A percentile compares a stretch with the other conserved stretches of the same genome.
These are phyloP conservation scores for Erinaceus europaeus DNA, from an alignment of 2,113 vertebrate genomes.

Conservation along the genomic window DNA sequence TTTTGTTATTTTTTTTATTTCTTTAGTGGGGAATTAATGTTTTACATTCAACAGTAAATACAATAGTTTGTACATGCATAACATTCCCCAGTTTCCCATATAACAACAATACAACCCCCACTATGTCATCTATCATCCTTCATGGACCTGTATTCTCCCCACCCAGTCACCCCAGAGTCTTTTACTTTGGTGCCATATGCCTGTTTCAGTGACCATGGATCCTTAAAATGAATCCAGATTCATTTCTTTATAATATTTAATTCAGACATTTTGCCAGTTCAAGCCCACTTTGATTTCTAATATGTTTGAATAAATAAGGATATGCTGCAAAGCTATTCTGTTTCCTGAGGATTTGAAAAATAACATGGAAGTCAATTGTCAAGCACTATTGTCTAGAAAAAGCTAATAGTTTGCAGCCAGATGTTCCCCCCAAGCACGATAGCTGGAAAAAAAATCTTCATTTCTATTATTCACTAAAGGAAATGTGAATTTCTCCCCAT, in stretches of 20 bases:
- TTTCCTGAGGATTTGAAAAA: slow-evolving; percentile 65
- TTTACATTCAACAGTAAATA: too few relatives aligned
- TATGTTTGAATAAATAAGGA: slow-evolving; percentile 61
- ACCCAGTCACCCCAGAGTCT: too few relatives aligned
- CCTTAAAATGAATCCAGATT: slow-evolving; percentile 70
- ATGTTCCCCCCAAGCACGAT: slow-evolving; percentile 35
- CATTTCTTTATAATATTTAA: slow-evolving; percentile 62
- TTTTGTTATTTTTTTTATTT: too few relatives aligned
- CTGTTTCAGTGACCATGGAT: slow-evolving; percentile 37
- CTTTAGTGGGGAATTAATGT: too few relatives aligned
- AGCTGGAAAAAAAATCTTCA: slow-evolving; percentile 30
- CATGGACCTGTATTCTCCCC: too few relatives aligned
- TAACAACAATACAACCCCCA: too few relatives aligned
- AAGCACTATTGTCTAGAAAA: slow-evolving; percentile 47
- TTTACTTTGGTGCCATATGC: too few relatives aligned
- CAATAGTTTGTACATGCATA: too few relatives aligned
- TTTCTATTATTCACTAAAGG: slow-evolving; percentile 38
- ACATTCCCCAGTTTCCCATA: too few relatives aligned
- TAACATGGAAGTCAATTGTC: slow-evolving; percentile 53
- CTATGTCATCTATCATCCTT: too few relatives aligned
- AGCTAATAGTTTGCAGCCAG: slow-evolving; percentile 46
- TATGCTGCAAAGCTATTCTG: slow-evolving; percentile 42
- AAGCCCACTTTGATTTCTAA: slow-evolving; percentile 69
- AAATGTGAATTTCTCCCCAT: slow-evolving; percentile 4
- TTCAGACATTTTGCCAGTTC: slow-evolving; percentile 63